Percentiles rank a stretch among this genome's conserved stretches.
phyloP scores from a whole-genome alignment of 2,113 vertebrate genomes.

The Hucho hucho region DNA sequence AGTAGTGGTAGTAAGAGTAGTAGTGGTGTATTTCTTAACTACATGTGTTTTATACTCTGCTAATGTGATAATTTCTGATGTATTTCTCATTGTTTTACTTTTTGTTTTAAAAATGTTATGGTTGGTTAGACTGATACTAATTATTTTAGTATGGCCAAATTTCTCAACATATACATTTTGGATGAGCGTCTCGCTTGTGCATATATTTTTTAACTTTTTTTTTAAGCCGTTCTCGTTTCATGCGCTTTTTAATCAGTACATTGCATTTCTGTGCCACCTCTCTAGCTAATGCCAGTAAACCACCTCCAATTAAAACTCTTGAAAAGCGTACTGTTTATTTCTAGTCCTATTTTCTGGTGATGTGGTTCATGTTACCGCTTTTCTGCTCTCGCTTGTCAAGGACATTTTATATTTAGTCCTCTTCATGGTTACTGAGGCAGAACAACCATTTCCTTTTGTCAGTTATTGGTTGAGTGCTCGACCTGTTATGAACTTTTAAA shows the following conservation, averaged over 20 bases:
- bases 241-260: neutral
- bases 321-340: neutral
- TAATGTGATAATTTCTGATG: neutral
- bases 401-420: neutral
- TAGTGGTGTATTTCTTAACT: slow-evolving; percentile 7
- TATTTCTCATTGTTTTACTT: neutral
- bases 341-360: neutral
- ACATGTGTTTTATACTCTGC: neutral
- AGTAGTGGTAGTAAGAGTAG: neutral
- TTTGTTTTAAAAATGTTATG: neutral
- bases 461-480: neutral
- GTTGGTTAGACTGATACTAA: neutral
- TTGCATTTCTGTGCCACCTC: neutral
- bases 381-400: neutral
- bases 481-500: neutral
- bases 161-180: neutral
- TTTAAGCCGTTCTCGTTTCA: neutral
- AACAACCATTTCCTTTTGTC: neutral
- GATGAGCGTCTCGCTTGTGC: neutral
- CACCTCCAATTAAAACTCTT: neutral
- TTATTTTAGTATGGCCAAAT: neutral
- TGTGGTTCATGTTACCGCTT: neutral
- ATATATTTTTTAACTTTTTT: neutral
- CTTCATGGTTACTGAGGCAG: neutral
- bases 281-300: neutral